Evolutionary conservation across 2,888 invertebrate genomes (phyloP), one percentile per base, ranked within the genome.

Genomic region (Alsophila aescularia): DNA sequence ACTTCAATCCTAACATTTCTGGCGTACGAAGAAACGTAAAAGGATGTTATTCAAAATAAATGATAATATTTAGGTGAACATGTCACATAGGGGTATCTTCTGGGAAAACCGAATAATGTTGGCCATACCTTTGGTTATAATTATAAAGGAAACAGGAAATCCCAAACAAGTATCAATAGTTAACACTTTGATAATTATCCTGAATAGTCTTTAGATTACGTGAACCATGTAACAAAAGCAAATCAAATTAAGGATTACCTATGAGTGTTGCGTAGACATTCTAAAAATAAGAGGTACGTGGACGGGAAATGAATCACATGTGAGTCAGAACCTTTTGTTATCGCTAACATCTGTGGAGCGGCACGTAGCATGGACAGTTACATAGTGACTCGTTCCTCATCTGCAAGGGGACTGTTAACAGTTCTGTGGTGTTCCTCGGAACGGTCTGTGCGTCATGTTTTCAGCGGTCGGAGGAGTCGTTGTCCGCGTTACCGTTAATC

Each of bases 401-500:
- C 52, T 45, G 10, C 6, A 7, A 10, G 18, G 18, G 21, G 8
- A 43, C 35, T 42, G n/a, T n/a, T n/a, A n/a, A n/a, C n/a, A n/a
- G n/a, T n/a, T n/a, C n/a, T n/a, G 44, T 52, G 48, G 52, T 54
- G 75, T 79, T 83, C 82, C 79, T 77, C 74, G 69, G 75, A 80
- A 81, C 32, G 45, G 13, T 39, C 73, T 66, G 53, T 87, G 88
- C 85, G 88, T 90, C 89, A 89, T 75, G 77, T 82, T 85, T 79
- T 77, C 67, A 70, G 69, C 70, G 67, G 77, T 71, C 73, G 66
- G 73, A 70, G 74, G 75, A 81, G 90, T 89, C 90, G 88, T 77
- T 85, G 90, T 75, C 87, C 89, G 83, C 80, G 56, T 72, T 73
- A 90, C 82, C 82, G 90, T 90, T 90, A 90, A 59, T 68, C 71